A percentile compares a stretch with the other conserved stretches of the same genome.
These are phyloP conservation scores for Acleris holmiana DNA, from an alignment of 2,888 invertebrate genomes.

Conservation along the genomic window DNA sequence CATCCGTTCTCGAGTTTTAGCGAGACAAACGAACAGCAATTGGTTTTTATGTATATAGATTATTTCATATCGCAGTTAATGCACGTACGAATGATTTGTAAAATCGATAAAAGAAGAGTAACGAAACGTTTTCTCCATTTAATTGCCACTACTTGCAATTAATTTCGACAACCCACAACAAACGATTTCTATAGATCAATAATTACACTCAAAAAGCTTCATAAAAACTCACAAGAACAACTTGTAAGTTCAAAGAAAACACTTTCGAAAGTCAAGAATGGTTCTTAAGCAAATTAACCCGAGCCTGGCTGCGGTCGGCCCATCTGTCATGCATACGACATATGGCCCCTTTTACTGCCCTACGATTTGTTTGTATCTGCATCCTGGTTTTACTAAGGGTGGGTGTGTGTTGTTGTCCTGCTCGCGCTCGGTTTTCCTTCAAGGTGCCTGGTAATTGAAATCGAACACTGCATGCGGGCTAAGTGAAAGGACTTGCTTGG, in stretches of 20 bases:
- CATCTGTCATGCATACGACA: constrained; percentile 76
- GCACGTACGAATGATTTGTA: no score
- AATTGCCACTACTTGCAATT: no score
- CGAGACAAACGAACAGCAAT: no score
- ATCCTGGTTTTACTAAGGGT: constrained; percentile 49
- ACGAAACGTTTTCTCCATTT: no score
- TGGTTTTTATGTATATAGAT: no score
- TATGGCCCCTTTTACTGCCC: constrained; percentile 73
- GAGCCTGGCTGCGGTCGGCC: constrained; percentile 59
- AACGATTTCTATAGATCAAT: neutral
- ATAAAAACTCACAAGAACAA: neutral
- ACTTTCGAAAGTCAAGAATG: constrained; percentile 30
- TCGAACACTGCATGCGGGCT: constrained; percentile 79
- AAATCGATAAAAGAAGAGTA: no score
- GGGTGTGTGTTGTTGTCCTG: constrained; percentile 46
- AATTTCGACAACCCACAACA: no score
- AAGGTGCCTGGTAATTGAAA: constrained; percentile 77
- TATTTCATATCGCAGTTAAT: no score
- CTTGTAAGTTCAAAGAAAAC: constrained; percentile 30
- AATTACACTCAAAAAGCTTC: neutral
- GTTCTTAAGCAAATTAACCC: constrained; percentile 58
- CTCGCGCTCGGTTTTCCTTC: constrained; percentile 68
- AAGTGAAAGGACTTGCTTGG: constrained; percentile 74
- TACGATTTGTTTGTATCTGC: constrained; percentile 76
- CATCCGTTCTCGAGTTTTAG: no score